Base-by-base conservation (phyloP, 1,140 invertebrate species). In the Eriosoma lanigerum region DNA sequence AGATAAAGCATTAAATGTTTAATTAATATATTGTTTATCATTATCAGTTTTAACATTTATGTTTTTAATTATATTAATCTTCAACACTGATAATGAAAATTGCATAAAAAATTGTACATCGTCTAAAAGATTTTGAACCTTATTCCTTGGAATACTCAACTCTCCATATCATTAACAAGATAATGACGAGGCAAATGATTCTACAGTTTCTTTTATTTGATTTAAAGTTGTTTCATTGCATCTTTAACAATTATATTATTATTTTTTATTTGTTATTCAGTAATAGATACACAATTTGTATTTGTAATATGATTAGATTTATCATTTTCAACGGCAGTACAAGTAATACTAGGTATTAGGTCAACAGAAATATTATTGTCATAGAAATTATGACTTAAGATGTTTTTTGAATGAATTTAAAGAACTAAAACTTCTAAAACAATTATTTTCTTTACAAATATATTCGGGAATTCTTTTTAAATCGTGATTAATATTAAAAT, bases 81-180 rank as follows among this genome's bases (percentile, higher is more conserved):
- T 52, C 19, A 52, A 52, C 17, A 52, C 19, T 0, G 50, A 52
- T 52, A 52, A 52, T 19, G 15, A 52, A 52, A 19, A 52, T 52
- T 52, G 50, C 50, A 52, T 52, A 52, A 52, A 52, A 52, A 52
- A 52, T 52, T 52, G 50, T 19, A n/a, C 50, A 52, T 52, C 50
- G 8, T 52, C 50, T 52, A 52, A 52, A 19, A 52, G 17, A 19
- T 52, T 19, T 52, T 52, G 50, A 19, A 52, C 50, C 19, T 52
- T 52, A 52, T 52, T 52, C 19, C 50, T 52, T 52, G 50, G 50
- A 52, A 52, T 52, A 52, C 50, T 19, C 19, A 52, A 52, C 19
- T 52, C 4, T 52, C 50, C 50, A 52, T 52, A 52, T 19, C 50
- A 52, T 52, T 52, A 19, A 52, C 50, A 52, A 52, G 50, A 52